These are phyloP conservation scores for Melanotus villosus DNA, from an alignment of 2,888 invertebrate species.

Conservation along the genomic window DNA sequence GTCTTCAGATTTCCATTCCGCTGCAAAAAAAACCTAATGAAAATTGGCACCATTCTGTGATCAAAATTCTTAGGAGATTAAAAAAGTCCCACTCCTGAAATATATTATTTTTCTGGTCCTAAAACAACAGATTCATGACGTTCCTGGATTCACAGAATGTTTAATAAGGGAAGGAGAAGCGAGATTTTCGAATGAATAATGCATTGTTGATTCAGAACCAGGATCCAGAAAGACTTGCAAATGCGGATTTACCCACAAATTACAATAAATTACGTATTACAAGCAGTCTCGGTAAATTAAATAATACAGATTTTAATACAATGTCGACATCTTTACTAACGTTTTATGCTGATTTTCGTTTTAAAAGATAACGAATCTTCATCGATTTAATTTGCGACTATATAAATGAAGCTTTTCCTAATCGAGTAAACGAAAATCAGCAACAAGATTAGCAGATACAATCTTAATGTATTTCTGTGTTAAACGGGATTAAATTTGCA, in stretches of 20 bases:
- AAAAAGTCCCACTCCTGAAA: slow-evolving; percentile 1
- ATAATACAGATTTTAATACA: slow-evolving; percentile 36
- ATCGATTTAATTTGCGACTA: too few relatives aligned
- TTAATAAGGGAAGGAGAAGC: slow-evolving; percentile 42
- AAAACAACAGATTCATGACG: slow-evolving; percentile 43
- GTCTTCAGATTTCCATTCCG: too few relatives aligned
- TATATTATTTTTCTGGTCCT: slow-evolving; percentile 29
- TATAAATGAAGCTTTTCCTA: too few relatives aligned
- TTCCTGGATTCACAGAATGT: slow-evolving; percentile 37
- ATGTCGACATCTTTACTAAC: slow-evolving; percentile 2
- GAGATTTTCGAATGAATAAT: slow-evolving; percentile 49
- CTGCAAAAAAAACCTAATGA: too few relatives aligned
- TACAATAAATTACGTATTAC: slow-evolving; percentile 49
- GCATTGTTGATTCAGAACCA: slow-evolving; percentile 51
- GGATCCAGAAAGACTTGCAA: slow-evolving; percentile 45
- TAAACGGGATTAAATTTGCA: too few relatives aligned
- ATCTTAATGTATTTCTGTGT: too few relatives aligned
- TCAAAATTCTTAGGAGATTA: too few relatives aligned
- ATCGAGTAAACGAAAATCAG: too few relatives aligned
- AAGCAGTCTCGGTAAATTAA: slow-evolving; percentile 38
- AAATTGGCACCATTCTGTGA: too few relatives aligned
- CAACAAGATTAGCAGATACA: too few relatives aligned
- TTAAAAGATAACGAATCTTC: slow-evolving; percentile 8
- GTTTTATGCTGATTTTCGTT: background rate
- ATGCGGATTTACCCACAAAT: slow-evolving; percentile 45